phyloP scores from a whole-genome alignment of 1,140 invertebrate genomes.

The Leptoteleia sp. region DNA sequence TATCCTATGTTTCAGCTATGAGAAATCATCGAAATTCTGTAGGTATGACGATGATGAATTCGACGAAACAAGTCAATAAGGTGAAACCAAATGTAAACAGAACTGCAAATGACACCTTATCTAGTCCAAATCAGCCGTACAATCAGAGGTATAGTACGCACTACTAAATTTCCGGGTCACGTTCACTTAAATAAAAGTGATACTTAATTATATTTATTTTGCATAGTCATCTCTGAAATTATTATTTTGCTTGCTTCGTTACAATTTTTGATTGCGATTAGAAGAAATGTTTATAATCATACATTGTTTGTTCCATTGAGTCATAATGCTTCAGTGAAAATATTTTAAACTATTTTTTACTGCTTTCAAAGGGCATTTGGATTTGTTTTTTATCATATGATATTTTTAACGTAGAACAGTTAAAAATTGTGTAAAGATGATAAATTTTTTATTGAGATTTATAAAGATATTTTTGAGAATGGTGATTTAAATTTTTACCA shows the following conservation, averaged over 20 bases:
- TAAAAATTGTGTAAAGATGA: too few species aligned
- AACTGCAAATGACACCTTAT: constrained; percentile 83
- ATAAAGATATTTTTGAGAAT: too few species aligned
- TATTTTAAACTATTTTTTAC: constrained; percentile 16
- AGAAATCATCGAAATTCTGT: constrained; percentile 88
- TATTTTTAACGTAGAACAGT: too few species aligned
- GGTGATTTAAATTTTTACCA: too few species aligned
- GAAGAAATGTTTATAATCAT: constrained; percentile 32
- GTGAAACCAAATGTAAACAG: constrained; percentile 92
- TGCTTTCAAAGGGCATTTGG: constrained; percentile 17
- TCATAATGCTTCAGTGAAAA: constrained; percentile 36
- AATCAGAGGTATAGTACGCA: constrained; percentile 76
- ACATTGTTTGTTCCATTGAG: constrained; percentile 32
- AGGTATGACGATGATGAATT: constrained; percentile 84
- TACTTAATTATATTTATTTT: constrained; percentile 44
- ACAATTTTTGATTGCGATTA: constrained; percentile 42
- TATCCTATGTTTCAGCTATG: constrained; percentile 73
- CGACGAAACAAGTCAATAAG: constrained; percentile 90
- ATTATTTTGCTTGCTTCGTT: constrained; percentile 55
- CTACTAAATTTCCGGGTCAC: constrained; percentile 18
- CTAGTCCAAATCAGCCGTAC: constrained; percentile 79
- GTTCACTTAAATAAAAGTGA: constrained; percentile 29
- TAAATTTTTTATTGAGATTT: too few species aligned
- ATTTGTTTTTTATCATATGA: too few species aligned
- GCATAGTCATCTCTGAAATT: constrained; percentile 61